A percentile compares a stretch with the other conserved stretches of the same genome.
phyloP scores from a whole-genome alignment of 1,140 invertebrate species.

The Sycophaga agraensis region DNA sequence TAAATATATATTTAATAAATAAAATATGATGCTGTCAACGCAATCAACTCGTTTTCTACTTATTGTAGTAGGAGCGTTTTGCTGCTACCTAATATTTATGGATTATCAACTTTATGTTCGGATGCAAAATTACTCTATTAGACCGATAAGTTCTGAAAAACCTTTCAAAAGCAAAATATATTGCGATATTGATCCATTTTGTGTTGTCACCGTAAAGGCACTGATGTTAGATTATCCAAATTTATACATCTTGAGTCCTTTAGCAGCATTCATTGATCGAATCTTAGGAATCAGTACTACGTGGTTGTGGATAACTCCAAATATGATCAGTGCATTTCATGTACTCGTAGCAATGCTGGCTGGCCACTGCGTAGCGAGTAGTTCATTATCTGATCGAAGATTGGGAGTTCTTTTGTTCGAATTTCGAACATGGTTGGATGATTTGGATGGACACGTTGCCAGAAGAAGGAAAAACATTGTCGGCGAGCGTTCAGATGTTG shows the following conservation, averaged over 20 bases:
- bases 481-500: conserved; percentile 72
- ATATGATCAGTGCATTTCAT: conserved; percentile 75
- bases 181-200: conserved; percentile 71
- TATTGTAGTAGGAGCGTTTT: conserved; percentile 38
- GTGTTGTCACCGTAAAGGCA: conserved; percentile 74
- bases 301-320: conserved; percentile 70
- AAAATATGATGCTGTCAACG: conserved; percentile 21
- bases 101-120: conserved; percentile 63
- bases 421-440: conserved; percentile 75
- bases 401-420: conserved; percentile 74
- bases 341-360: conserved; percentile 70
- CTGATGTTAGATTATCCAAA: conserved; percentile 75
- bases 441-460: conserved; percentile 78
- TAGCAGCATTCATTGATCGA: conserved; percentile 67
- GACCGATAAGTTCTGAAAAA: conserved; percentile 32
- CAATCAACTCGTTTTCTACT: conserved; percentile 15
- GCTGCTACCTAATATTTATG: conserved; percentile 64
- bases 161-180: conserved; percentile 58
- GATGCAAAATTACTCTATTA: conserved; percentile 61
- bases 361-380: conserved; percentile 69
- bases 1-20: too few relatives aligned
- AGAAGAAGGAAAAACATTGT: conserved; percentile 67
- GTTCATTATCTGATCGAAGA: conserved; percentile 66
- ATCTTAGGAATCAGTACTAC: conserved; percentile 64
- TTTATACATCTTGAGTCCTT: conserved; percentile 73